A percentile compares a stretch with the other conserved stretches of the same genome.
These are phyloP conservation scores for Myiothlypis coronata DNA, from an alignment of 2,797 vertebrate species.

Conservation along the genomic window DNA sequence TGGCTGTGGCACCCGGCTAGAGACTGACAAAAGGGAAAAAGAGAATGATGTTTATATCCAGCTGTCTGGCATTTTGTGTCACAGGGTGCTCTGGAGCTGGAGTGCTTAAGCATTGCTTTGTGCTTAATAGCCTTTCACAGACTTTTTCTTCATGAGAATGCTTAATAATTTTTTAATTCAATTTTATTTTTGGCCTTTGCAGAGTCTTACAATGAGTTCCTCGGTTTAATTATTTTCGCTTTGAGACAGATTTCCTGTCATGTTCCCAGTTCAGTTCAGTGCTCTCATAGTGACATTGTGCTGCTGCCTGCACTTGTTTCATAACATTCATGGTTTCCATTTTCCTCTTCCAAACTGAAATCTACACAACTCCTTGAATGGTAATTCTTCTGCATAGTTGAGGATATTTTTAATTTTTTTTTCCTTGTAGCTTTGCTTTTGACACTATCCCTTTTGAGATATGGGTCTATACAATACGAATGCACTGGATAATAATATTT, in stretches of 20 bases:
- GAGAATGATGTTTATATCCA: neutral
- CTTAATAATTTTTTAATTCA: constrained; percentile 1
- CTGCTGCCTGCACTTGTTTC: neutral
- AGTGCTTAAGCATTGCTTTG: neutral
- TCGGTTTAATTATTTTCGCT: neutral
- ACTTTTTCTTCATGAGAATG: neutral
- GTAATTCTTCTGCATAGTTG: neutral
- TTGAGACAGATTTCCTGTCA: neutral
- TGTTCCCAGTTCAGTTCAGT: neutral
- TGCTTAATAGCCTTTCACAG: neutral
- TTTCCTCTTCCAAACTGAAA: neutral
- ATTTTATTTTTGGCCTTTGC: neutral
- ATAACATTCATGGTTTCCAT: neutral
- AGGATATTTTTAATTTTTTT: rapidly evolving
- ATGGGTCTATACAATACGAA: neutral
- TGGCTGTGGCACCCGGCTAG: neutral
- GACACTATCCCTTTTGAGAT: neutral
- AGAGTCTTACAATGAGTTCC: neutral
- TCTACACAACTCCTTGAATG: neutral
- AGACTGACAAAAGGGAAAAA: neutral
- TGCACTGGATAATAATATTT: neutral
- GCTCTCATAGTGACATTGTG: neutral
- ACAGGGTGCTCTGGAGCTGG: neutral
- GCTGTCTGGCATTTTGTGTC: neutral
- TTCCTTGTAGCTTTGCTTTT: neutral